These are phyloP conservation scores for Ectemnius lituratus DNA, from an alignment of 2,888 invertebrate genomes.

Conservation along the genomic window DNA sequence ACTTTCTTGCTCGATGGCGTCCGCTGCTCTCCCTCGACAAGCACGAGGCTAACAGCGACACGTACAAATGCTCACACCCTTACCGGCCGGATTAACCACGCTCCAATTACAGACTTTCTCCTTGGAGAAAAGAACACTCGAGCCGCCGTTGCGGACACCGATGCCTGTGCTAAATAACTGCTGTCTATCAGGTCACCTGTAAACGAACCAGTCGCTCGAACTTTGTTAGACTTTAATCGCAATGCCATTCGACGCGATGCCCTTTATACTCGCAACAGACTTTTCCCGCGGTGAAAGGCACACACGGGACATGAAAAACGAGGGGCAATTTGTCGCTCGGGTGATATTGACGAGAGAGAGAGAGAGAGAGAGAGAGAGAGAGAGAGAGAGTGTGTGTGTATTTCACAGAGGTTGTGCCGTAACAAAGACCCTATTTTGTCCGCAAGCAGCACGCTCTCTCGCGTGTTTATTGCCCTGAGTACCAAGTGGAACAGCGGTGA, in stretches of 20 bases:
- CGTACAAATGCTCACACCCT: conserved; percentile 26
- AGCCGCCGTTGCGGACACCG: too few relatives aligned
- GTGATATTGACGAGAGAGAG: too few relatives aligned
- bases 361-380: too few relatives aligned
- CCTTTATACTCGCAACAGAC: too few relatives aligned
- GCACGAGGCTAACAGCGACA: conserved; percentile 29
- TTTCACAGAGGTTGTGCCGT: too few relatives aligned
- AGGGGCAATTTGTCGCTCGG: too few relatives aligned
- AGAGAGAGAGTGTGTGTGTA: too few relatives aligned
- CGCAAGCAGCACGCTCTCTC: conserved; percentile 1
- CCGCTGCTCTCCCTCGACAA: conserved; percentile 24
- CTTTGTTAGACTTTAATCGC: conserved; percentile 8
- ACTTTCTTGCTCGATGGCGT: conserved; percentile 12
- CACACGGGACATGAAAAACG: too few relatives aligned
- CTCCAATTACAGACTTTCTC: conserved; percentile 41
- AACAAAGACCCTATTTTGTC: not conserved
- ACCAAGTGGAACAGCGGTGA: not conserved
- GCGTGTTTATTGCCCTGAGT: conserved; percentile 5
- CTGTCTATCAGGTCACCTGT: too few relatives aligned
- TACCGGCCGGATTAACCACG: conserved; percentile 30
- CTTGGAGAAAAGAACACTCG: not conserved
- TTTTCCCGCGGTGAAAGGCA: too few relatives aligned
- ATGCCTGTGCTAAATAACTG: too few relatives aligned
- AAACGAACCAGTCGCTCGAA: not conserved
- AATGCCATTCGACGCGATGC: too few relatives aligned